phyloP scores from a whole-genome alignment of 2,888 invertebrate species.

The Philereme transversata region DNA sequence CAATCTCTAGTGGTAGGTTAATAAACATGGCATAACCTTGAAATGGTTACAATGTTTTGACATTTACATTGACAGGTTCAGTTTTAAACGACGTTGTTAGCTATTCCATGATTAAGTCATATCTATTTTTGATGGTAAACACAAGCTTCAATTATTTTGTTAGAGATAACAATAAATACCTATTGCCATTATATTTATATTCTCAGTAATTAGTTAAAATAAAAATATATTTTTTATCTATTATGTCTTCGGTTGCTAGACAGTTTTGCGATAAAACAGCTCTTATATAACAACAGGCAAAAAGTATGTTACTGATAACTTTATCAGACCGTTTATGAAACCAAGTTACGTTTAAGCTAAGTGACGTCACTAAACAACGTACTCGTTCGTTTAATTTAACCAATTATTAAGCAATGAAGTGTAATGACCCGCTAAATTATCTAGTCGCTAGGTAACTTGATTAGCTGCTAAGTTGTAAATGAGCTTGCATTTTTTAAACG shows the following conservation, averaged over 20 bases:
- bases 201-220: background rate
- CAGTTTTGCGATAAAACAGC: constrained; percentile 11
- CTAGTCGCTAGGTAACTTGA: constrained; percentile 8
- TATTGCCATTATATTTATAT: no score
- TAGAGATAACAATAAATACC: no score
- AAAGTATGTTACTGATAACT: background rate
- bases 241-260: constrained; percentile 12
- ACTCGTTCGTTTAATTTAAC: constrained; percentile 7
- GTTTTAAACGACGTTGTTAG: no score
- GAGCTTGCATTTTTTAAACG: constrained; percentile 15
- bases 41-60: no score
- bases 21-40: no score
- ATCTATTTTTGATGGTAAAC: no score
- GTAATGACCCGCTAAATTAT: constrained; percentile 20
- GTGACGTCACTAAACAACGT: constrained; percentile 17
- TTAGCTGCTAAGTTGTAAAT: constrained; percentile 5
- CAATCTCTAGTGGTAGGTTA: no score
- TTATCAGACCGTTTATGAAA: background rate
- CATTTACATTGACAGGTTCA: no score
- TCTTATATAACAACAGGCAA: constrained; percentile 8
- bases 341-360: background rate
- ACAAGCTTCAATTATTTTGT: no score
- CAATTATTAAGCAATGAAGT: constrained; percentile 5
- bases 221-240: background rate
- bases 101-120: no score